Conservation (phyloP, 2,888 invertebrate species). For the Apamea crenata region DNA sequence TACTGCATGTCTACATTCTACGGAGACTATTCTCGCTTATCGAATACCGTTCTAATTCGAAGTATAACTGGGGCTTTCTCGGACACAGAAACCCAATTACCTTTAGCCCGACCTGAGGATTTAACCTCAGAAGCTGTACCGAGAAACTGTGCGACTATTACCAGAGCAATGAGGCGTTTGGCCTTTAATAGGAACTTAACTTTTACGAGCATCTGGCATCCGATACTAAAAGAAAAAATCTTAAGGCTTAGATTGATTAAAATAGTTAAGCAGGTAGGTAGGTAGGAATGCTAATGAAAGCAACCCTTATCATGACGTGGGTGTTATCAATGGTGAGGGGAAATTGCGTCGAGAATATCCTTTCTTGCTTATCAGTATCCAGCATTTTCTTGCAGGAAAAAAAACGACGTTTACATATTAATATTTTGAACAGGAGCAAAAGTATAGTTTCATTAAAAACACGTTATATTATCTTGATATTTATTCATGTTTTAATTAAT, state of each 20-base stretch:
- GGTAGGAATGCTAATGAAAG: not conserved
- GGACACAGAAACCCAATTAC: slow-evolving; percentile 42
- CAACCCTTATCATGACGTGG: not conserved
- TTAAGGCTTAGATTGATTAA: slow-evolving; percentile 34
- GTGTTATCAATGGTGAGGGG: not conserved
- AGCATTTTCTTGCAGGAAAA: too few species aligned
- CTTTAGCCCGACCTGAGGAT: slow-evolving; percentile 32
- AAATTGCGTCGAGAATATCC: not conserved
- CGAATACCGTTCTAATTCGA: slow-evolving; percentile 7
- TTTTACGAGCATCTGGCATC: slow-evolving; percentile 53
- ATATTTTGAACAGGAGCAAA: not conserved
- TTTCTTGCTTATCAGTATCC: not conserved
- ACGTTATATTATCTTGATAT: too few species aligned
- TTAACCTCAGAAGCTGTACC: slow-evolving; percentile 46
- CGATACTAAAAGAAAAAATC: slow-evolving; percentile 45
- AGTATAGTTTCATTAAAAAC: too few species aligned
- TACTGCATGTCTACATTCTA: not conserved
- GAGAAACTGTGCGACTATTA: slow-evolving; percentile 32
- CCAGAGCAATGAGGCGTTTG: slow-evolving; percentile 56
- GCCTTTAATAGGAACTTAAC: slow-evolving; percentile 40
- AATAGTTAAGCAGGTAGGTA: not conserved
- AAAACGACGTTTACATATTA: not conserved
- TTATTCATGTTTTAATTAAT: too few species aligned
- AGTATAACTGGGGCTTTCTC: slow-evolving; percentile 7
- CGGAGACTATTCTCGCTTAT: not conserved